phyloP scores from a whole-genome alignment of 2,113 vertebrate genomes.

The Lasiurus cinereus region DNA sequence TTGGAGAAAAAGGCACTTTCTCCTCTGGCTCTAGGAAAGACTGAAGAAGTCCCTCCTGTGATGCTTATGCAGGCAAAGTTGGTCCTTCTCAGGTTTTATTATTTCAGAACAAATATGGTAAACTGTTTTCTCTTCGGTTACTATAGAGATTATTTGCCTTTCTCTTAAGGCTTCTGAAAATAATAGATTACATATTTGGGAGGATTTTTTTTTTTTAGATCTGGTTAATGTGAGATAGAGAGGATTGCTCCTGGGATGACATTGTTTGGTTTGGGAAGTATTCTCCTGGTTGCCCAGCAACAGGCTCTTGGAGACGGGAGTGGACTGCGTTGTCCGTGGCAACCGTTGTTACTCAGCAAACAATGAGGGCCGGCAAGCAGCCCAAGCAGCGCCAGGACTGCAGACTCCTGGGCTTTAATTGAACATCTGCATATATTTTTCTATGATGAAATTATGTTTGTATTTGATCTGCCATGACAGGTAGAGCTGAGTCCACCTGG shows the following conservation, averaged over 20 bases:
- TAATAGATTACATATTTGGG: conserved; percentile 95
- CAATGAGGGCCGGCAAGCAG: conserved; percentile 94
- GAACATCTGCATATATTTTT: conserved; percentile 96
- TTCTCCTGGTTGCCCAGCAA: conserved; percentile 94
- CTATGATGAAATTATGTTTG: conserved; percentile 84
- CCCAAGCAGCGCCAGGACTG: conserved; percentile 92
- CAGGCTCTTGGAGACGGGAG: conserved; percentile 94
- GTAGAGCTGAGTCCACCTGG: conserved; percentile 70
- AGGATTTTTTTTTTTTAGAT: conserved; percentile 89
- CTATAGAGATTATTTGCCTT: conserved; percentile 87
- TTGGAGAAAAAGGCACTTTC: conserved; percentile 59
- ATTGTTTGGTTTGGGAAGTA: conserved; percentile 99
- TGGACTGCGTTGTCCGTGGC: conserved; percentile 94
- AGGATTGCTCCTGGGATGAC: conserved; percentile 92
- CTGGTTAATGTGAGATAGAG: conserved; percentile 93
- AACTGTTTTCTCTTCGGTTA: conserved; percentile 71
- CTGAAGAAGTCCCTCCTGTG: background rate
- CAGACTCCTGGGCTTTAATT: conserved; percentile 91
- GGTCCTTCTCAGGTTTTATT: conserved; percentile 67
- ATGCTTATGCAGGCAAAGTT: background rate
- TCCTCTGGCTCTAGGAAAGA: background rate
- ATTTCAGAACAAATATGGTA: conserved; percentile 79
- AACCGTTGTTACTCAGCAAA: conserved; percentile 98
- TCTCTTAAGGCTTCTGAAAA: conserved; percentile 88
- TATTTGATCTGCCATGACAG: conserved; percentile 79